Percentiles rank a stretch among this genome's conserved stretches.
These are phyloP conservation scores for Perognathus longimembris DNA, from an alignment of 2,113 vertebrate genomes.

Conservation along the genomic window DNA sequence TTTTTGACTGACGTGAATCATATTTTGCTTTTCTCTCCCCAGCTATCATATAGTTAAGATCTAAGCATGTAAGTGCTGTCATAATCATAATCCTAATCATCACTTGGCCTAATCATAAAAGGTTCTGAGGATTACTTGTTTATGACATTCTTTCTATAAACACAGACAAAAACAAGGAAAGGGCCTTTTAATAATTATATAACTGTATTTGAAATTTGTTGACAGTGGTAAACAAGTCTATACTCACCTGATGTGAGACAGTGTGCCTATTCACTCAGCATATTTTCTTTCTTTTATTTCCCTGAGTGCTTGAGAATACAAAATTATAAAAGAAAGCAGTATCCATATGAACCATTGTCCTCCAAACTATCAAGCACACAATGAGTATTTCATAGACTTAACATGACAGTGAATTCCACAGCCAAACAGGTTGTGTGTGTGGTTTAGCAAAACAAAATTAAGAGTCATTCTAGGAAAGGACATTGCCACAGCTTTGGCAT, in stretches of 20 bases:
- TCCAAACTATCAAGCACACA: conserved; percentile 53
- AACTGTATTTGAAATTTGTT: neutral
- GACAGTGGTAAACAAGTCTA: neutral
- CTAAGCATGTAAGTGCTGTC: neutral
- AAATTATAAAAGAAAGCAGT: conserved; percentile 37
- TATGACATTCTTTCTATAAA: neutral
- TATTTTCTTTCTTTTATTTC: neutral
- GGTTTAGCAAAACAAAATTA: conserved; percentile 84
- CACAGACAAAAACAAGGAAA: neutral
- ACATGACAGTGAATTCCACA: conserved; percentile 14
- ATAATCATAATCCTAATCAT: no score
- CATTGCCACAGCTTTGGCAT: conserved; percentile 84
- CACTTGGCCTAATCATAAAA: neutral
- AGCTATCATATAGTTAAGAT: neutral
- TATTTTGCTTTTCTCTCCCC: neutral
- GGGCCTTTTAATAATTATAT: neutral
- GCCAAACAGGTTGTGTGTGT: conserved; percentile 79
- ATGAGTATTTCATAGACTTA: conserved; percentile 77
- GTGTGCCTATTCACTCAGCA: neutral
- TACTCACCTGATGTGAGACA: neutral
- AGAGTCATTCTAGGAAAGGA: conserved; percentile 84
- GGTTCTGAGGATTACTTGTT: neutral
- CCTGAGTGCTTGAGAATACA: neutral
- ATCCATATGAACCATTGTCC: conserved; percentile 56
- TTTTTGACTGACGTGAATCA: neutral